phyloP scores from a whole-genome alignment of 2,113 vertebrate species.

The Aldabrachelys gigantea region DNA sequence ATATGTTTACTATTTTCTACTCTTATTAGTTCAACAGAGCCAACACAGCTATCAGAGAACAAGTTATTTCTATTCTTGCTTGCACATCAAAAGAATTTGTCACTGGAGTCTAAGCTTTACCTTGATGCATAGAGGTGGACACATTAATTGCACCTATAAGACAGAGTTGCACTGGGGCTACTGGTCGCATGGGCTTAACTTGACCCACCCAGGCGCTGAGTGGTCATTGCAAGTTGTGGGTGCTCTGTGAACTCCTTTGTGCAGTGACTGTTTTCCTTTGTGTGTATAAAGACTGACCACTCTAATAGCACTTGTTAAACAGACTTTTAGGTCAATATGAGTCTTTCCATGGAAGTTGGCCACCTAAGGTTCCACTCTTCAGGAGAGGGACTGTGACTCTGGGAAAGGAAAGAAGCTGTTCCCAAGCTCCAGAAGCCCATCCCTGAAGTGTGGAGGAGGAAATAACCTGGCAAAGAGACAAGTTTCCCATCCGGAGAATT shows the following conservation, averaged over 20 bases:
- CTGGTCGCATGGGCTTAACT: background rate
- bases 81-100: background rate
- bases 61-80: background rate
- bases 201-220: background rate
- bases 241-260: background rate
- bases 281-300: background rate
- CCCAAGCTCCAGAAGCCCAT: background rate
- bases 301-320: fast-evolving
- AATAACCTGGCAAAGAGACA: background rate
- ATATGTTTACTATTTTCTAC: background rate
- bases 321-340: background rate
- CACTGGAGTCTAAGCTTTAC: background rate
- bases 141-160: fast-evolving
- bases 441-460: constrained; percentile 1
- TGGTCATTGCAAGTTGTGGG: background rate
- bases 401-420: background rate
- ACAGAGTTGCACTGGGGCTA: fast-evolving
- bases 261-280: background rate
- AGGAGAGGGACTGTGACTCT: background rate
- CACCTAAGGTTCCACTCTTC: background rate
- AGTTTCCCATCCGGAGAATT: background rate
- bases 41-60: background rate
- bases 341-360: fast-evolving
- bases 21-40: background rate
- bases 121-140: background rate